Evolutionary conservation across 37 sponge, comb jelly and placozoan genomes (phyloP).

Genomic region (Bolinopsis microptera): DNA sequence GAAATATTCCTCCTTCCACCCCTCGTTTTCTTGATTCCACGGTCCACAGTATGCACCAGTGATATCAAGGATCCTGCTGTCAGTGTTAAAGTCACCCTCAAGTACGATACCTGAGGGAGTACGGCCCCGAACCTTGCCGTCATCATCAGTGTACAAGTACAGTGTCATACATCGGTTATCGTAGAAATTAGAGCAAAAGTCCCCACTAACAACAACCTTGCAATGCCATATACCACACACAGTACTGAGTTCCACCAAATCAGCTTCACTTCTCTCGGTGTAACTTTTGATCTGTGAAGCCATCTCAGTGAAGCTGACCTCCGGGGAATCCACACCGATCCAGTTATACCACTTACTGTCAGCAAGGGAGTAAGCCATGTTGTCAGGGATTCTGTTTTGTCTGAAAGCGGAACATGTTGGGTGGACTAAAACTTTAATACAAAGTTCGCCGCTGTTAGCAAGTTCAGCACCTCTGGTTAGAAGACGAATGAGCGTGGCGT

Average conservation of each 20-base stretch:
- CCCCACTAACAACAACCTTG: slow-evolving; percentile 50
- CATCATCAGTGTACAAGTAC: neutral
- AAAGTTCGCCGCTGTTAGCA: slow-evolving; percentile 46
- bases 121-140: neutral
- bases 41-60: slow-evolving; percentile 57
- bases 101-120: slow-evolving; percentile 17
- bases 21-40: slow-evolving; percentile 35
- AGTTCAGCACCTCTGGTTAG: slow-evolving; percentile 44
- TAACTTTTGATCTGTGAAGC: neutral
- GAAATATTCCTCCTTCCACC: slow-evolving; percentile 39
- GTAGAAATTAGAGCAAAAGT: slow-evolving; percentile 42
- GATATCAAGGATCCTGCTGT: neutral
- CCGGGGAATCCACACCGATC: slow-evolving; percentile 27
- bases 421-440: slow-evolving; percentile 30
- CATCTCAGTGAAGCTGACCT: slow-evolving; percentile 26
- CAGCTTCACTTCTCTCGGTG: neutral
- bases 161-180: slow-evolving; percentile 48
- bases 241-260: neutral
- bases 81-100: neutral
- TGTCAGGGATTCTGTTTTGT: slow-evolving; percentile 54
- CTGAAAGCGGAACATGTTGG: slow-evolving; percentile 49
- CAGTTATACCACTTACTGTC: slow-evolving; percentile 57
- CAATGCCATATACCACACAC: slow-evolving; percentile 39
- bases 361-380: slow-evolving; percentile 61
- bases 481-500: neutral